Base-by-base conservation (phyloP, 2,888 invertebrate genomes). In the Stictocephala bisonia region DNA sequence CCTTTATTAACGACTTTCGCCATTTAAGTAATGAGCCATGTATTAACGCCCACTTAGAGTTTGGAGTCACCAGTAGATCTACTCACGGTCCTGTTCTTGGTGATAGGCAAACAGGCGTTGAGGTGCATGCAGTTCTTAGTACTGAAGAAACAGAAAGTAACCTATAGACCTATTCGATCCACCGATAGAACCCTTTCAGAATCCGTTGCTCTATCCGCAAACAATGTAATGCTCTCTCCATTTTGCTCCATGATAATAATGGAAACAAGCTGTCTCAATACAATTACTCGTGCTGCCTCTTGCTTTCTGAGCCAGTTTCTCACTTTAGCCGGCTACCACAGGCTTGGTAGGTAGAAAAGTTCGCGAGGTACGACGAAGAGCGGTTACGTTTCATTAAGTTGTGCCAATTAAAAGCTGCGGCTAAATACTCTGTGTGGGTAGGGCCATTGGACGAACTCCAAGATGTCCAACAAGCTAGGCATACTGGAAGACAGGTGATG, bases 191-290 rank as follows among this genome's bases (percentile, higher is more conserved):
- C 68, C 72, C 4, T 66, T 72, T 3, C 66, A 66, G 35, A 64
- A 74, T 56, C 74, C 74, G 0, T 24, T 64, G 6, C 74, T 74
- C 40, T 74, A 67, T 56, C 74, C 74, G 0, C 20, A 71, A 26
- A 53, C 71, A 1, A 50, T 20, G n/a, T 18, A 22, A 13, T 71
- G 74, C 18, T 74, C 71, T 60, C 58, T 56, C n/a, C 29, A 56
- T 69, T 24, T 22, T 35, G 13, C 29, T 15, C 4, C 15, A 27
- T 2, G 69, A 69, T 26, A 31, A 71, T 1, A n/a, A 31, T 1
- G 58, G 48, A 2, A 13, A 22, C 0, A 60, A 71, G 35, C 18
- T 74, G 15, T 58, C 73, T 3, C 51, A 66, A 20, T 40, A 31
- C 13, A 74, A 53, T 3, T 71, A 71, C 24, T 27, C 56, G 2